Evolutionary conservation across 2,113 vertebrate species (phyloP).

Genomic region (Girardinichthys multiradiatus): DNA sequence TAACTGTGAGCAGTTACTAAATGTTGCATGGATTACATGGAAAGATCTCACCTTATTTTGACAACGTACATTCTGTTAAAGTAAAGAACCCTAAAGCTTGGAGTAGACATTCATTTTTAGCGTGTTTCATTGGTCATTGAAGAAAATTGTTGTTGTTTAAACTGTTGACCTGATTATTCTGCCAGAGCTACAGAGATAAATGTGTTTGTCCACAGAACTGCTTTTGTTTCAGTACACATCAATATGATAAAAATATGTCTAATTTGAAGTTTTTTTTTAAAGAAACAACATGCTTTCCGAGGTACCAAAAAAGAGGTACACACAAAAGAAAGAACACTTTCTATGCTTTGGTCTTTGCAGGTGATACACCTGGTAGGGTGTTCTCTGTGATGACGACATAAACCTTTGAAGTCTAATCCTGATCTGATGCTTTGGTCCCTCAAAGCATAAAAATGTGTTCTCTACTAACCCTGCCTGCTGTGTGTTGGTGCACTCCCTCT

Average conservation of each 20-base stretch:
- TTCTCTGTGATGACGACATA: slow-evolving; percentile 56
- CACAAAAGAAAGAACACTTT: not conserved
- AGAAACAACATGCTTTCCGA: not conserved
- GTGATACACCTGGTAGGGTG: slow-evolving; percentile 35
- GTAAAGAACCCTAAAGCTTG: slow-evolving; percentile 13
- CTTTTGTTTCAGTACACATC: not conserved
- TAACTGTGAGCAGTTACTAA: no score
- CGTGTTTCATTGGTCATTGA: not conserved
- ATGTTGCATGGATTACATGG: no score
- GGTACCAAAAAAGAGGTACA: not conserved
- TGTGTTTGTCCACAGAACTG: not conserved
- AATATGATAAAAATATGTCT: not conserved
- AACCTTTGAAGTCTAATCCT: slow-evolving; percentile 40
- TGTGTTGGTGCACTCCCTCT: slow-evolving; percentile 1
- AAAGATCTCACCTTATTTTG: no score
- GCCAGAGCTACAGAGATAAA: not conserved
- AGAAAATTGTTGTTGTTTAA: no score
- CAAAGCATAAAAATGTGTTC: slow-evolving; percentile 13
- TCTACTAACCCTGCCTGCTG: slow-evolving; percentile 26
- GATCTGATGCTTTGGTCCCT: slow-evolving; percentile 45
- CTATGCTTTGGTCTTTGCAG: slow-evolving; percentile 8
- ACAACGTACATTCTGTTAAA: slow-evolving; percentile 48
- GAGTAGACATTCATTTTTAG: slow-evolving; percentile 1
- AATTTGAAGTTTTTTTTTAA: not conserved
- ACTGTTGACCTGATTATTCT: not conserved